phyloP scores from a whole-genome alignment of 2,113 vertebrate genomes.

The Heterocephalus glaber region DNA sequence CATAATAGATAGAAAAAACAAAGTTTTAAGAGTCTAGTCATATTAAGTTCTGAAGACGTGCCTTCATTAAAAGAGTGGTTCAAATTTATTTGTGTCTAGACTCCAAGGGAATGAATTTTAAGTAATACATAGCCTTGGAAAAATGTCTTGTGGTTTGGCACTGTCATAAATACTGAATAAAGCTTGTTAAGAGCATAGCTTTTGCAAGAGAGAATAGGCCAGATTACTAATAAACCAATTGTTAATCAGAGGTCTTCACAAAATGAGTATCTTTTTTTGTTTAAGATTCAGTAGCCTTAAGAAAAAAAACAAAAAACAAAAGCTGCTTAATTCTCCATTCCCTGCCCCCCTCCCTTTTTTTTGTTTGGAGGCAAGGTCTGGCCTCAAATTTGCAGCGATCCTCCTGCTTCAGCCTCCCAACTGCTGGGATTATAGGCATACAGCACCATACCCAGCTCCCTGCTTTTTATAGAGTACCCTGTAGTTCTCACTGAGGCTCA shows the following conservation, averaged over 20 bases:
- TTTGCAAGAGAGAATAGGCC: not conserved
- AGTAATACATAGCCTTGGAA: not conserved
- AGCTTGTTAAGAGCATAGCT: not conserved
- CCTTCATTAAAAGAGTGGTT: not conserved
- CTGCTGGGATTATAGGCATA: not conserved
- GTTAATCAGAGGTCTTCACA: not conserved
- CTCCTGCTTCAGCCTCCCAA: not conserved
- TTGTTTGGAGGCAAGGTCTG: not conserved
- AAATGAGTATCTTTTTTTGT: not conserved
- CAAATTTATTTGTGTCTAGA: not conserved
- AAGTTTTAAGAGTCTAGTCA: not conserved
- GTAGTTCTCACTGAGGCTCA: constrained; percentile 31
- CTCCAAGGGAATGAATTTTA: not conserved
- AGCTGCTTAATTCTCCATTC: not conserved
- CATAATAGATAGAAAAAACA: not conserved
- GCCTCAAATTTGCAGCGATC: not conserved
- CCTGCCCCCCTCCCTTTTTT: not conserved
- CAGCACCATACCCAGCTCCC: not conserved
- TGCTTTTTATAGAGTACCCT: not conserved
- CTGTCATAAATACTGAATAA: not conserved
- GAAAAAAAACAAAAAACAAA: not conserved
- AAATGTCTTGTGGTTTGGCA: not conserved
- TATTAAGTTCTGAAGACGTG: not conserved
- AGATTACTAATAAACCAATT: constrained; percentile 7
- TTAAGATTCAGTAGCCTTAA: not conserved